A percentile compares a stretch with the other conserved stretches of the same genome.
Evolutionary conservation across 2,113 vertebrate genomes (phyloP).

Genomic region (Sturnus vulgaris): DNA sequence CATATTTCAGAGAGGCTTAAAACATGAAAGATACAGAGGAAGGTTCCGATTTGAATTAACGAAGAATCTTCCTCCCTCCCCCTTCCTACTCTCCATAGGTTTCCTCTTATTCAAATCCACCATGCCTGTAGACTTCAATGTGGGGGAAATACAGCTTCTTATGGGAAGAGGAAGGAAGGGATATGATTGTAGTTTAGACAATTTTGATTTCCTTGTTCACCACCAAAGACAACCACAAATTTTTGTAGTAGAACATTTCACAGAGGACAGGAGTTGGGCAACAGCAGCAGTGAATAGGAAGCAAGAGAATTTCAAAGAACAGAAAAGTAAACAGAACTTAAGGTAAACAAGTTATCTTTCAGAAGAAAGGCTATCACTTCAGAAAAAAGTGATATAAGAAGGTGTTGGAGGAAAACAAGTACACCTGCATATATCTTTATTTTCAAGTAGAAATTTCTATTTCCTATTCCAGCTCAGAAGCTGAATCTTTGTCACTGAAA

Average conservation of each 20-base stretch:
- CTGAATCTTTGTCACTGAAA: not conserved
- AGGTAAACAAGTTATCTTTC: not conserved
- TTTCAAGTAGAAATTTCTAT: not conserved
- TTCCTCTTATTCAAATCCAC: not conserved
- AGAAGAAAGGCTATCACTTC: not conserved
- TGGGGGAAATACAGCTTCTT: not conserved
- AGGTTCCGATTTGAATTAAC: not conserved
- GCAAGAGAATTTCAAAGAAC: not conserved
- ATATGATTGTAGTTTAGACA: not conserved
- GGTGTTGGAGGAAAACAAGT: not conserved
- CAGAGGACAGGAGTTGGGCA: not conserved
- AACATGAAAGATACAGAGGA: not conserved
- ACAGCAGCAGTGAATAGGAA: not conserved
- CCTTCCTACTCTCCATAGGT: not conserved
- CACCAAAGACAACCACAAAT: not conserved
- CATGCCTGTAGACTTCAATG: not conserved
- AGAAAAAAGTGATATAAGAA: not conserved
- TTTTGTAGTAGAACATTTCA: not conserved
- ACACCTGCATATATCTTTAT: rapidly evolving
- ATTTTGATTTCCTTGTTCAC: not conserved
- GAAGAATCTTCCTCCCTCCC: not conserved
- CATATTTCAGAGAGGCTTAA: not conserved
- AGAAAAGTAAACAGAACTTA: not conserved
- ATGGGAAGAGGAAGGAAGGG: not conserved
- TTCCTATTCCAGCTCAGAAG: not conserved